Evolutionary conservation across 2,888 invertebrate genomes (phyloP).

Genomic region (Caenorhabditis sp.): DNA sequence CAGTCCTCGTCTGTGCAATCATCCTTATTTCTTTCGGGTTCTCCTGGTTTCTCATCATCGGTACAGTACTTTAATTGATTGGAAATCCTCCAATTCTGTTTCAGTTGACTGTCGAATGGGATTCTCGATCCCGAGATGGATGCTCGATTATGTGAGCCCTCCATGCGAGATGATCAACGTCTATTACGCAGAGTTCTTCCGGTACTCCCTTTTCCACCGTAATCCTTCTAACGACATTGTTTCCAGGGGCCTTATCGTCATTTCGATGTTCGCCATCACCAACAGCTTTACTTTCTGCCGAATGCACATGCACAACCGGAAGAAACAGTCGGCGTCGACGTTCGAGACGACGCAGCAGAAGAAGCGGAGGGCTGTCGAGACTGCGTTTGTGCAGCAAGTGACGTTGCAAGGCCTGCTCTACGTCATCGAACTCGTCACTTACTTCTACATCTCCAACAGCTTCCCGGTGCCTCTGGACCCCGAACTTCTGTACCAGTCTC

Average conservation of each 20-base stretch:
- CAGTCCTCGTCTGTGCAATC: constrained; percentile 50
- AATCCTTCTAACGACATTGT: not conserved
- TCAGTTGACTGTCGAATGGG: constrained; percentile 64
- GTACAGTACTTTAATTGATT: constrained; percentile 14
- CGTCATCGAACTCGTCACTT: constrained; percentile 63
- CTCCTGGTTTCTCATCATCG: constrained; percentile 55
- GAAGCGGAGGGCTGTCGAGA: constrained; percentile 61
- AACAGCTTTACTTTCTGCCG: constrained; percentile 61
- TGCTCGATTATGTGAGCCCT: constrained; percentile 62
- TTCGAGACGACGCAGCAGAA: constrained; percentile 60
- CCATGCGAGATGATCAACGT: constrained; percentile 60
- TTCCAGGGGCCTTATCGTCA: constrained; percentile 61
- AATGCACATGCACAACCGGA: constrained; percentile 65
- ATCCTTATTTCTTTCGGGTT: constrained; percentile 48
- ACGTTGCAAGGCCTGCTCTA: constrained; percentile 64
- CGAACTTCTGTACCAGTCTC: constrained; percentile 18
- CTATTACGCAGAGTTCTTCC: constrained; percentile 63
- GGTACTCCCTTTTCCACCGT: constrained; percentile 13
- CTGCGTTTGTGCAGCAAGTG: constrained; percentile 66
- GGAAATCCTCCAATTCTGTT: not conserved
- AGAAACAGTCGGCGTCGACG: constrained; percentile 47
- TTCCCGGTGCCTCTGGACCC: constrained; percentile 47
- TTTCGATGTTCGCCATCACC: constrained; percentile 60
- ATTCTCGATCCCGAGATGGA: constrained; percentile 63
- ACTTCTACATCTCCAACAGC: constrained; percentile 58